These are phyloP conservation scores for Talpa occidentalis DNA, from an alignment of 2,113 vertebrate species.

Conservation along the genomic window DNA sequence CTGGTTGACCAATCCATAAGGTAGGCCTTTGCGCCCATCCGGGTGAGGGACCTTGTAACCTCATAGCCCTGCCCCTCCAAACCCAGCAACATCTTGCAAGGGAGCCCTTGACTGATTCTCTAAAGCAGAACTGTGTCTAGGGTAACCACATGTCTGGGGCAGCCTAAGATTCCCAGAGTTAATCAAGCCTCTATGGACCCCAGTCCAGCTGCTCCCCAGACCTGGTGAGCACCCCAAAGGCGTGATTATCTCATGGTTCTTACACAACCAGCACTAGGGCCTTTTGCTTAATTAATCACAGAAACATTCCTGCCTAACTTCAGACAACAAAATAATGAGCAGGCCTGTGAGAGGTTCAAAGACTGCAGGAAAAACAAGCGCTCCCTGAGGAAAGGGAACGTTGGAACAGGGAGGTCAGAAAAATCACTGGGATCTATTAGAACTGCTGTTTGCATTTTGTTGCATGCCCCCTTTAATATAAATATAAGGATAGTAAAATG, in stretches of 20 bases:
- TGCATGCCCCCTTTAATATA: constrained; percentile 84
- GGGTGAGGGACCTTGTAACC: constrained; percentile 66
- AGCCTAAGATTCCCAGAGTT: constrained; percentile 85
- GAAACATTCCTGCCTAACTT: constrained; percentile 88
- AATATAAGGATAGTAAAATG: constrained; percentile 84
- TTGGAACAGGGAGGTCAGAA: constrained; percentile 83
- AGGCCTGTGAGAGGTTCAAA: constrained; percentile 88
- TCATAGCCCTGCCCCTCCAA: constrained; percentile 78
- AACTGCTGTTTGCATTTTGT: constrained; percentile 84
- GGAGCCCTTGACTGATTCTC: constrained; percentile 84
- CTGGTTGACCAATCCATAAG: neutral
- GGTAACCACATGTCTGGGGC: constrained; percentile 81
- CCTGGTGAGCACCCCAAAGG: constrained; percentile 86
- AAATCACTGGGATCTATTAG: constrained; percentile 83
- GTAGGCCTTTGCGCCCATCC: constrained; percentile 67
- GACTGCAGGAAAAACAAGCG: constrained; percentile 86
- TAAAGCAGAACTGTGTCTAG: constrained; percentile 83
- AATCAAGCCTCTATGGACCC: constrained; percentile 88
- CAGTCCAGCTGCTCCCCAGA: constrained; percentile 67
- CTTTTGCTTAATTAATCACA: constrained; percentile 91
- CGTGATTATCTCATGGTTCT: constrained; percentile 89
- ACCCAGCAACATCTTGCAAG: constrained; percentile 78
- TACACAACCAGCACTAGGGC: constrained; percentile 84
- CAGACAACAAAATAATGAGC: constrained; percentile 92
- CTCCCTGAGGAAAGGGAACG: constrained; percentile 85